Evolutionary conservation across 2,797 vertebrate species (phyloP).

Genomic region (Chiroxiphia lanceolata): DNA sequence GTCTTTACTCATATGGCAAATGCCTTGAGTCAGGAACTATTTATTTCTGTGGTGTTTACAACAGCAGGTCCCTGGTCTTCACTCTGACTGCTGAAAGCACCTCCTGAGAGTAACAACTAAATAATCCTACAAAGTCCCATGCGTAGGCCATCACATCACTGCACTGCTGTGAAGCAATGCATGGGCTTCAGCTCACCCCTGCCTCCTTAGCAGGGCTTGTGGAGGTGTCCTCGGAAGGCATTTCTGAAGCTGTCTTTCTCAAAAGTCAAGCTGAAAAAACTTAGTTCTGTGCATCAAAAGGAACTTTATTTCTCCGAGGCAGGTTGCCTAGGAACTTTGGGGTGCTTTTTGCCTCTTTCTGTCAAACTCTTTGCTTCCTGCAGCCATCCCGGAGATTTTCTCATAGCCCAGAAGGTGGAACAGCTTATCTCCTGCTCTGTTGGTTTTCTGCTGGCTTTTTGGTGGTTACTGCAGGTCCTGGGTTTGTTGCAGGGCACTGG

Average conservation of each 20-base stretch:
- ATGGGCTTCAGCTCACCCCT: not conserved
- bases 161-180: not conserved
- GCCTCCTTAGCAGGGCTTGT: not conserved
- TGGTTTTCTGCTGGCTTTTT: not conserved
- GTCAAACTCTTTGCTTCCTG: not conserved
- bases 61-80: not conserved
- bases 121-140: not conserved
- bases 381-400: fast-evolving
- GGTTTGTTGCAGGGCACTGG: not conserved
- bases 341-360: not conserved
- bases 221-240: not conserved
- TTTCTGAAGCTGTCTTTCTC: not conserved
- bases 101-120: not conserved
- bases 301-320: not conserved
- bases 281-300: not conserved
- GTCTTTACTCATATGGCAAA: conserved; percentile 2
- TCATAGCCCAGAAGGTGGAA: not conserved
- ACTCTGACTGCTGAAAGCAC: not conserved
- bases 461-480: not conserved
- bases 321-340: not conserved
- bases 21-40: not conserved
- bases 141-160: fast-evolving
- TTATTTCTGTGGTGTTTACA: not conserved
- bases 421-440: not conserved
- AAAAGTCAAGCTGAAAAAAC: not conserved